Base-by-base conservation (phyloP, 2,797 vertebrate genomes). In the Adelosebastes latens region DNA sequence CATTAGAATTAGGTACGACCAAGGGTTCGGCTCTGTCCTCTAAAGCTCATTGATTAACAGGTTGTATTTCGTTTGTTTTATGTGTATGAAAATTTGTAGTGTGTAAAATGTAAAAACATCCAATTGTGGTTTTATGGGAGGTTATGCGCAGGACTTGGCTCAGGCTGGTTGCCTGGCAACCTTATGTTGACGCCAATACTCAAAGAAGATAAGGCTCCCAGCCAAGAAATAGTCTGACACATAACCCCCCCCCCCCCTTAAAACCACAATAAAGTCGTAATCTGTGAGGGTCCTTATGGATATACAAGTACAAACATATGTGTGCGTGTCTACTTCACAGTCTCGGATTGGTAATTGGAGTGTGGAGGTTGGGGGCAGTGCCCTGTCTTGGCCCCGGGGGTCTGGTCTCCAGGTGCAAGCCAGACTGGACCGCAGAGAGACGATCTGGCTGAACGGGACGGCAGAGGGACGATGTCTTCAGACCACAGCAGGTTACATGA, bases 271-370 rank as follows among this genome's bases (percentile, higher is more conserved):
- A 25, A n/a, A 14, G 25, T 12, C 31, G 2, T 32, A 32, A 24
- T 25, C n/a, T 49, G 4, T 46, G 25, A 27, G 4, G 3, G 2
- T 73, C 18, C 36, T 67, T 39, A 64, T 31, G 8, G 29, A 36
- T 56, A n/a, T 39, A 58, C 2, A 49, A 1, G 18, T 25, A 20
- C 2, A 12, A 13, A 52, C 3, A 11, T 73, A 46, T 66, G 25
- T 68, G 53, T 77, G 49, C 77, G 61, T 88, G 42, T 68, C 6
- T 6, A 13, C 61, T 87, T 46, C 71, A 93, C 81, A 97, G 97
- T 92, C 96, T 83, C 91, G 77, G 77, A 88, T 96, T n/a, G 96
- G 97, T 62, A 94, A 95, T 79, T 96, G 94, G 91, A 94, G 93
- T 70, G 62, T 97, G 14, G 93, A 94, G 75, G 72, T 97, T 25